Percentiles rank a stretch among this genome's conserved stretches.
Evolutionary conservation across 2,113 vertebrate genomes (phyloP).

Genomic region (Poeciliopsis occidentalis): DNA sequence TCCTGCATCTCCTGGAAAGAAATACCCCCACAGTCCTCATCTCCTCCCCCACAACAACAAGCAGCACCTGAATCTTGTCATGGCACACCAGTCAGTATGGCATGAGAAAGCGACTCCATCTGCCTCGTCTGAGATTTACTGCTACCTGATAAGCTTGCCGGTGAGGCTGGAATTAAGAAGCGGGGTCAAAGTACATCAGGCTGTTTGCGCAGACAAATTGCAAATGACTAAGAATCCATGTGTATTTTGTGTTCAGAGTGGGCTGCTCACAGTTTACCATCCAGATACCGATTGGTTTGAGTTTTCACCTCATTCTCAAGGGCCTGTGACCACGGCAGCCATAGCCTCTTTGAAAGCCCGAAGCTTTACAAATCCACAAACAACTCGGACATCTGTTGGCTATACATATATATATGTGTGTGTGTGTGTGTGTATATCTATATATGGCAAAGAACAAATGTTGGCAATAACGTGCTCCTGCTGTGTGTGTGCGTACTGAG

Average conservation of each 20-base stretch:
- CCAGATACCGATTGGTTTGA: slow-evolving; percentile 3
- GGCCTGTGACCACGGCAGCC: slow-evolving; percentile 9
- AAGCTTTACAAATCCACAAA: slow-evolving; percentile 47
- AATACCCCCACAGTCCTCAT: background rate
- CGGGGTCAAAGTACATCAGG: slow-evolving; percentile 22
- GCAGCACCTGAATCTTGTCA: slow-evolving; percentile 49
- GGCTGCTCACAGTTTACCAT: background rate
- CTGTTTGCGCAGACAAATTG: slow-evolving; percentile 21
- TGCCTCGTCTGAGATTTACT: slow-evolving; percentile 36
- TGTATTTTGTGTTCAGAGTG: background rate
- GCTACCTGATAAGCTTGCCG: slow-evolving; percentile 39
- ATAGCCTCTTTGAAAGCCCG: slow-evolving; percentile 6
- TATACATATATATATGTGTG: slow-evolving; percentile 5
- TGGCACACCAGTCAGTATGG: slow-evolving; percentile 17
- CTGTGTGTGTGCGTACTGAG: background rate
- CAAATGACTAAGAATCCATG: slow-evolving; percentile 10
- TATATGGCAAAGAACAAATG: slow-evolving; percentile 44
- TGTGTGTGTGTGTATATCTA: too few relatives aligned
- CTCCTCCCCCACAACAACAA: background rate
- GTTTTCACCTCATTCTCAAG: background rate
- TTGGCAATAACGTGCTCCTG: slow-evolving; percentile 42
- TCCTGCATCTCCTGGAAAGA: slow-evolving; percentile 32
- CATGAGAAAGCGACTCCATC: slow-evolving; percentile 49
- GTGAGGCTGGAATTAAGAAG: slow-evolving; percentile 20
- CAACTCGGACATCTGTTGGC: slow-evolving; percentile 30